phyloP scores from a whole-genome alignment of 2,888 invertebrate genomes.

The Cantharis rustica region DNA sequence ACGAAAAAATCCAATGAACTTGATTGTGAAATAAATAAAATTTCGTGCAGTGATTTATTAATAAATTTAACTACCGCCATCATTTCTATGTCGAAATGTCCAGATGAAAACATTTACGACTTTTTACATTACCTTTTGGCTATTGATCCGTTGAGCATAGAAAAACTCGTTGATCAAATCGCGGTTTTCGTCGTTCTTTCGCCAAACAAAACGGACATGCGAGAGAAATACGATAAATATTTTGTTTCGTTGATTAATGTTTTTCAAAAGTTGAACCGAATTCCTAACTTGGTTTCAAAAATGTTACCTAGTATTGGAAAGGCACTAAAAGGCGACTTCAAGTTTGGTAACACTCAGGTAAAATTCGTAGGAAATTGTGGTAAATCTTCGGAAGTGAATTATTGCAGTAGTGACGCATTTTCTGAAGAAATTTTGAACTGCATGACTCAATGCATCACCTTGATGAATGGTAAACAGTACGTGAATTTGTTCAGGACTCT shows the following conservation, averaged over 20 bases:
- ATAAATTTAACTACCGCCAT: slow-evolving; percentile 40
- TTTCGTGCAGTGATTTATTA: slow-evolving; percentile 32
- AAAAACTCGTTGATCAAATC: slow-evolving; percentile 42
- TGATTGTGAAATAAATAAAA: slow-evolving; percentile 39
- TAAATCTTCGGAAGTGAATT: background rate
- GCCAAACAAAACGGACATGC: slow-evolving; percentile 33
- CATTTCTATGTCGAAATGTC: slow-evolving; percentile 35
- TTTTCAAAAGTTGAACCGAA: slow-evolving; percentile 49
- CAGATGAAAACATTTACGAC: slow-evolving; percentile 40
- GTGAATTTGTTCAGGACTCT: slow-evolving; percentile 51
- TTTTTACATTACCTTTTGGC: slow-evolving; percentile 43
- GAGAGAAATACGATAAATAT: slow-evolving; percentile 41
- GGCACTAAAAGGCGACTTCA: slow-evolving; percentile 29
- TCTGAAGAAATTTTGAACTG: slow-evolving; percentile 43
- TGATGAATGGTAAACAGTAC: slow-evolving; percentile 48
- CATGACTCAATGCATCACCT: slow-evolving; percentile 45
- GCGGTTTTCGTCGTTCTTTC: slow-evolving; percentile 43
- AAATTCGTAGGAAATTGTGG: background rate
- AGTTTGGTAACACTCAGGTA: background rate
- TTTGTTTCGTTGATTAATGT: slow-evolving; percentile 47
- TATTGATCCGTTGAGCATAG: slow-evolving; percentile 50
- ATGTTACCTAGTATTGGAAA: slow-evolving; percentile 44
- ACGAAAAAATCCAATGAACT: slow-evolving; percentile 31
- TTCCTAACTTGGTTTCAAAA: slow-evolving; percentile 50
- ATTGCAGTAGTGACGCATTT: slow-evolving; percentile 34